These are phyloP conservation scores for Holotrichia oblita DNA, from an alignment of 1,140 invertebrate species.

Conservation along the genomic window DNA sequence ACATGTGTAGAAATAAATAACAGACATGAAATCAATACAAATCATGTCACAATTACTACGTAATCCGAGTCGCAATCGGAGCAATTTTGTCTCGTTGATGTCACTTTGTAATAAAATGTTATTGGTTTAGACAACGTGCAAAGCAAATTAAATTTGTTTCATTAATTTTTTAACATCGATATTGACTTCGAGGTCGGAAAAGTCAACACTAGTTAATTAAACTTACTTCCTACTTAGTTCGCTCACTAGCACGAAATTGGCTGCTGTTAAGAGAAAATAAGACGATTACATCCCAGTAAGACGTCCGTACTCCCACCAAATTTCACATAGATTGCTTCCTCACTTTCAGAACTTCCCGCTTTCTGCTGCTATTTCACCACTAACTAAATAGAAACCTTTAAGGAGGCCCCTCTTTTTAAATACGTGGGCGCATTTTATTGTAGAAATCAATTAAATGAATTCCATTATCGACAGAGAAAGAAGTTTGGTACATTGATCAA, in stretches of 20 bases:
- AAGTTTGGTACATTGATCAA: neutral
- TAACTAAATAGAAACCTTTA: neutral
- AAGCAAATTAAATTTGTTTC: neutral
- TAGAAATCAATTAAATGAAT: constrained; percentile 14
- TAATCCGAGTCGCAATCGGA: neutral
- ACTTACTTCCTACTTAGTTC: constrained; percentile 2
- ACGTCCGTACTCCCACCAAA: neutral
- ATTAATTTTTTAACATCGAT: neutral
- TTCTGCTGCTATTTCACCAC: neutral
- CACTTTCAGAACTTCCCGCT: neutral
- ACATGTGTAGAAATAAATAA: too few species aligned
- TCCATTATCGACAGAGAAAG: neutral
- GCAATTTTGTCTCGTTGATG: neutral
- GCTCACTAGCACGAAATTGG: neutral
- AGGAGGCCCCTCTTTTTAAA: neutral
- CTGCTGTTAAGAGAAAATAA: constrained; percentile 7
- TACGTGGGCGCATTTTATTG: neutral
- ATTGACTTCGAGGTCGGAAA: constrained; percentile 14
- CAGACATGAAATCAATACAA: neutral
- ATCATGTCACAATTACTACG: neutral
- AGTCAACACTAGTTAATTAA: constrained; percentile 25
- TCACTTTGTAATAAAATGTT: neutral
- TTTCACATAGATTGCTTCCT: neutral
- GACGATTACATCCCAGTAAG: neutral
- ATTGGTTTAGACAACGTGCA: neutral